Percentiles rank a stretch among this genome's conserved stretches.
Evolutionary conservation across 2,888 invertebrate genomes (phyloP).

Genomic region (Tipula confusa): DNA sequence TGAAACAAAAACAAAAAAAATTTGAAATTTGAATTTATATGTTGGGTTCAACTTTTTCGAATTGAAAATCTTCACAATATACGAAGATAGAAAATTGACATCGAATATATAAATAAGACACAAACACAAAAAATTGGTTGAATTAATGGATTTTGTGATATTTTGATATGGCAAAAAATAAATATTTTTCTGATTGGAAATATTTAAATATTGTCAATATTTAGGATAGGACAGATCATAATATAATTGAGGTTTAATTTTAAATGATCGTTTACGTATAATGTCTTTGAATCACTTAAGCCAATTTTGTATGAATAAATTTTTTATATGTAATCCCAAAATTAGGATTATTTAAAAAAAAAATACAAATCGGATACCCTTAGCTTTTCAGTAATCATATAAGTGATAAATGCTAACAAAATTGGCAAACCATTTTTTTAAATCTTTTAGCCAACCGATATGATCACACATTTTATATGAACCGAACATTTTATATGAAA

Average conservation of each 20-base stretch:
- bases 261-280: background rate
- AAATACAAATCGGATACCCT: too few species aligned
- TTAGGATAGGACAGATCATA: background rate
- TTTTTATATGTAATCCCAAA: background rate
- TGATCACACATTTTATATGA: too few species aligned
- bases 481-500: too few species aligned
- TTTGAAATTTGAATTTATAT: background rate
- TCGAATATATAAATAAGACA: background rate
- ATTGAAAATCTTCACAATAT: background rate
- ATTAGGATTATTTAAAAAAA: too few species aligned
- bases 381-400: too few species aligned
- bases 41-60: background rate
- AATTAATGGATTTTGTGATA: constrained; percentile 8
- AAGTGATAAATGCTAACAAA: too few species aligned
- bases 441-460: too few species aligned
- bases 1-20: background rate
- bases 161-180: background rate
- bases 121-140: background rate
- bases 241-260: background rate
- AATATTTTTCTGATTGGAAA: background rate
- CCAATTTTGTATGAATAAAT: background rate
- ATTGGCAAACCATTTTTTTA: too few species aligned
- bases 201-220: background rate
- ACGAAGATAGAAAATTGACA: background rate
- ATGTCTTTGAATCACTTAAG: constrained; percentile 20